Conservation (phyloP, 2,888 invertebrate species). For the Cybosia mesomella region DNA sequence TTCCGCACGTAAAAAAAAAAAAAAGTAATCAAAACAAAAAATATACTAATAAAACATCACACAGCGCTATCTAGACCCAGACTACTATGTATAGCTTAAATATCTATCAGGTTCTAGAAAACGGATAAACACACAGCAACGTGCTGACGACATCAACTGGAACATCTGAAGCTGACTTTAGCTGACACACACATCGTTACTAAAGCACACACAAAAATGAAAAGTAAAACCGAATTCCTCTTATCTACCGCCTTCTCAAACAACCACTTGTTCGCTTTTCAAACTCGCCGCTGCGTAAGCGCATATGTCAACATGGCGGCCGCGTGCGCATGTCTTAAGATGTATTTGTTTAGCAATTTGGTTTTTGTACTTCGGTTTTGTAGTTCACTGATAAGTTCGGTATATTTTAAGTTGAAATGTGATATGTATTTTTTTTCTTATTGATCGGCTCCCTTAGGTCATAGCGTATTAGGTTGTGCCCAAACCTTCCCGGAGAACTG, state of each 20-base stretch:
- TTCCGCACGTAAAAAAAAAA: too few species aligned
- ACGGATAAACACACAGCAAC: constrained; percentile 11
- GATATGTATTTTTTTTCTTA: too few species aligned
- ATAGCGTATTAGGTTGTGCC: too few species aligned
- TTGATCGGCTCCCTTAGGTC: too few species aligned
- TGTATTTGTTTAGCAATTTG: constrained; percentile 51
- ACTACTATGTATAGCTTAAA: too few species aligned
- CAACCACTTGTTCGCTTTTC: constrained; percentile 43
- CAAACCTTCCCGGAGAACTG: too few species aligned
- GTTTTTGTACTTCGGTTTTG: constrained; percentile 37
- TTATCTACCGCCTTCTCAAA: constrained; percentile 50
- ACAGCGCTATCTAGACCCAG: too few species aligned
- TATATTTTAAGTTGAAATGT: constrained; percentile 1
- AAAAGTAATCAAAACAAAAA: too few species aligned
- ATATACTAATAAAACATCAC: too few species aligned
- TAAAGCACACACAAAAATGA: constrained; percentile 38
- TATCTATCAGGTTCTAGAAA: too few species aligned
- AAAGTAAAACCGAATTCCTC: constrained; percentile 37
- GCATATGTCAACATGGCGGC: constrained; percentile 49
- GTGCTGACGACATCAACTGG: constrained; percentile 13
- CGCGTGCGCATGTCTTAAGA: constrained; percentile 38
- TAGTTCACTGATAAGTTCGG: constrained; percentile 21
- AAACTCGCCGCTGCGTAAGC: constrained; percentile 32
- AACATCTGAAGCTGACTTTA: constrained; percentile 7
- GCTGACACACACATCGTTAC: constrained; percentile 42